Evolutionary conservation across 2,113 vertebrate genomes (phyloP).

Genomic region (Dicrurus megarhynchus): DNA sequence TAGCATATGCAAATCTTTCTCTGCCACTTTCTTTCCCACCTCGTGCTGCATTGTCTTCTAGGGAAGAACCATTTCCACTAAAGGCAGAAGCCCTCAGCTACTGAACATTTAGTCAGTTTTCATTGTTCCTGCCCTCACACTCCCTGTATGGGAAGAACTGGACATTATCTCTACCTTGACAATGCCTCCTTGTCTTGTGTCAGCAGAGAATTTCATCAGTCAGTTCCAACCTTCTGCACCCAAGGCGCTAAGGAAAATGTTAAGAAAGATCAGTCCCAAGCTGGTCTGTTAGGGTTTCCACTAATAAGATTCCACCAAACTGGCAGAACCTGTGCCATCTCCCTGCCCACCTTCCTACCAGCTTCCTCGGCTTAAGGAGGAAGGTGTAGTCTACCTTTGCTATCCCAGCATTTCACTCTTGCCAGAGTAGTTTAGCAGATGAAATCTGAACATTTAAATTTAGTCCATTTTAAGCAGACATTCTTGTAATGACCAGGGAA

Average conservation of each 20-base stretch:
- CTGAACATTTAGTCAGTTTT: not conserved
- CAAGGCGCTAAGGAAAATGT: not conserved
- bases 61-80: not conserved
- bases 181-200: not conserved
- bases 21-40: not conserved
- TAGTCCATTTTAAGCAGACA: not conserved
- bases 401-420: not conserved
- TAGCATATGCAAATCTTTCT: not conserved
- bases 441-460: not conserved
- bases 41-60: not conserved
- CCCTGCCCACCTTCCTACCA: not conserved
- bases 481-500: not conserved
- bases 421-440: not conserved
- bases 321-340: slow-evolving; percentile 39
- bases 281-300: not conserved
- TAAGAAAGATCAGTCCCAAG: slow-evolving; percentile 1
- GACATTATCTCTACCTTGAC: not conserved
- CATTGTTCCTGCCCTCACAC: not conserved
- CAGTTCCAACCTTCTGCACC: not conserved
- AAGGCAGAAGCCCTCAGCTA: not conserved
- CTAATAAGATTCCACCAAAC: slow-evolving; percentile 1
- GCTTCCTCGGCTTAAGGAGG: not conserved
- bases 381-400: not conserved
- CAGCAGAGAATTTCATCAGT: slow-evolving; percentile 7
- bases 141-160: not conserved